Evolutionary conservation across 2,113 vertebrate species (phyloP).

Genomic region (Morone saxatilis): DNA sequence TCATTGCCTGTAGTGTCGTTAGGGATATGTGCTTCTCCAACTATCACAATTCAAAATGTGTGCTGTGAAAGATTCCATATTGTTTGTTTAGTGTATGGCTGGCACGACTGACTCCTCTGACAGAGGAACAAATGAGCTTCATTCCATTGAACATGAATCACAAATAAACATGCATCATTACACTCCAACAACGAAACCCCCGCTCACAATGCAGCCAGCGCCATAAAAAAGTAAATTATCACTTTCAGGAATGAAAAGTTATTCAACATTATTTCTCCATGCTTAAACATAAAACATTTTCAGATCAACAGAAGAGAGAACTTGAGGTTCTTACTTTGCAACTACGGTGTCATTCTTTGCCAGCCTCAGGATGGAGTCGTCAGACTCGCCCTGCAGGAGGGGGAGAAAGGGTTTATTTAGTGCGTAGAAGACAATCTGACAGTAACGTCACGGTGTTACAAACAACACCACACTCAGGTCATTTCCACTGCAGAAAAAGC

Average conservation of each 20-base stretch:
- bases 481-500: background rate
- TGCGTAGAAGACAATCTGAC: fast-evolving
- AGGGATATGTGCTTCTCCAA: no score
- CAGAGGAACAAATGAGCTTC: background rate
- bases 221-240: no score
- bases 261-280: no score
- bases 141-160: background rate
- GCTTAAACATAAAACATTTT: no score
- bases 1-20: no score
- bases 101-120: background rate
- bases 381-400: slow-evolving; percentile 89
- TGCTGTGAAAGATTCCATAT: background rate
- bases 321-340: slow-evolving; percentile 86
- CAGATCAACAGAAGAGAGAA: no score
- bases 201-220: background rate
- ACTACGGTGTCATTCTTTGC: slow-evolving; percentile 91
- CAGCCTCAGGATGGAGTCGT: slow-evolving; percentile 95
- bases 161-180: background rate
- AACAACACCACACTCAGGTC: background rate
- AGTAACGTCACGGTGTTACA: background rate
- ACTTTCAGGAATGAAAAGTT: no score
- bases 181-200: no score
- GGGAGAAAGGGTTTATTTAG: background rate
- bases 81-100: background rate
- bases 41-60: no score